These are phyloP conservation scores for Microdon myrmicae DNA, from an alignment of 2,888 invertebrate species.

Conservation along the genomic window DNA sequence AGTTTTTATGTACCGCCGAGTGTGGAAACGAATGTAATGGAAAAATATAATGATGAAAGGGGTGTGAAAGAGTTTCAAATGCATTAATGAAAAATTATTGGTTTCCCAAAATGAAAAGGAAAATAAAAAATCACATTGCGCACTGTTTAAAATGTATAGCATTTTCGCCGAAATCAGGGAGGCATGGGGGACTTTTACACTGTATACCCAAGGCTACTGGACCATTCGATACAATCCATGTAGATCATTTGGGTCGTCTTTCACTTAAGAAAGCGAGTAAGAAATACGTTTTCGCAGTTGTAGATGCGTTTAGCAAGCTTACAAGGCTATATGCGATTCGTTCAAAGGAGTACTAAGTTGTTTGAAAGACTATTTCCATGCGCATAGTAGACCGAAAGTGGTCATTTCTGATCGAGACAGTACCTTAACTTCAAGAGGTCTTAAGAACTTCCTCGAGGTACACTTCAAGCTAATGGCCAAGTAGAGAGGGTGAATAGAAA, in stretches of 20 bases:
- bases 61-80: constrained; percentile 18
- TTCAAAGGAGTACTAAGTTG: constrained; percentile 13
- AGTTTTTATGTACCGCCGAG: constrained; percentile 22
- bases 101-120: constrained; percentile 19
- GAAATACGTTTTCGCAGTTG: constrained; percentile 1
- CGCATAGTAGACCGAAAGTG: constrained; percentile 10
- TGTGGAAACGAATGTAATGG: constrained; percentile 37
- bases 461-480: constrained; percentile 13
- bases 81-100: constrained; percentile 12
- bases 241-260: constrained; percentile 9
- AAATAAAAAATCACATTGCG: constrained; percentile 10
- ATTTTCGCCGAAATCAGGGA: constrained; percentile 2
- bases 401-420: constrained; percentile 14
- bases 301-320: constrained; percentile 14
- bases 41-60: constrained; percentile 34
- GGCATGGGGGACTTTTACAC: background rate
- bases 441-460: constrained; percentile 7
- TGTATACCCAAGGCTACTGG: constrained; percentile 1
- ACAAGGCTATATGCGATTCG: constrained; percentile 9
- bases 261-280: constrained; percentile 1
- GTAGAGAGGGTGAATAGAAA: constrained; percentile 17
- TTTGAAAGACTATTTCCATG: constrained; percentile 11
- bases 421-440: constrained; percentile 14
- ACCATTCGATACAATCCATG: constrained; percentile 3
- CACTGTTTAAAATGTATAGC: constrained; percentile 22